Base-by-base conservation (phyloP, 2,797 vertebrate species). In the Eupleurogrammus muticus region DNA sequence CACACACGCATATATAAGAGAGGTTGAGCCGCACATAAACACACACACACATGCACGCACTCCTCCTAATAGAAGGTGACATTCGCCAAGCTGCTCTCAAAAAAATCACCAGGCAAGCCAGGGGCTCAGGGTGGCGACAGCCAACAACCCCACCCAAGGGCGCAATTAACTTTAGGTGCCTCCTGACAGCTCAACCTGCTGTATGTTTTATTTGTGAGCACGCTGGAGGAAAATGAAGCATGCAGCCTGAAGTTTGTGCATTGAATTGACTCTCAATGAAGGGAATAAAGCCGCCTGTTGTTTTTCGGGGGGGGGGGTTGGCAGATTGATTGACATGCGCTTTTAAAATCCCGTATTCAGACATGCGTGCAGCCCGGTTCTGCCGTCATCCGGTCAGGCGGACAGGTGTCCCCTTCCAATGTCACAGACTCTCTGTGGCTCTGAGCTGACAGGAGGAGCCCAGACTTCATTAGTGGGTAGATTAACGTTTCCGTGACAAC, bases 401-500 rank as follows among this genome's bases (percentile, higher is more conserved):
- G 66, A 66, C 79, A 87, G 83, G 77, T 82, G 81, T 86, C 78
- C 49, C n/a, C 53, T 52, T 71, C 67, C 81, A 90, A 80, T 85
- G 83, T 85, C 85, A 80, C 58, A 42, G 70, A 73, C 53, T 60
- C 57, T 70, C 70, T 19, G 66, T 72, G 66, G 61, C 57, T 67
- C 46, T 1, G 38, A 48, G 76, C 64, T 63, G 61, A 83, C 77
- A 73, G 71, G 72, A 73, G 62, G 73, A 78, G 68, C 40, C 67
- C 77, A 77, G 70, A 85, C 76, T 61, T 83, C 81, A 85, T 89
- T 87, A 89, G 78, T 53, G 64, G 75, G 78, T 87, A 78, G 82
- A 87, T 89, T 86, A 87, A 38, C 76, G 71, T 77, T 66, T 87
- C 65, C 54, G 74, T 82, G 84, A 84, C 80, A 88, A 87, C 90